Evolutionary conservation across 2,797 vertebrate genomes (phyloP), one percentile per base, ranked within the genome.

Genomic region (Tapera naevia): DNA sequence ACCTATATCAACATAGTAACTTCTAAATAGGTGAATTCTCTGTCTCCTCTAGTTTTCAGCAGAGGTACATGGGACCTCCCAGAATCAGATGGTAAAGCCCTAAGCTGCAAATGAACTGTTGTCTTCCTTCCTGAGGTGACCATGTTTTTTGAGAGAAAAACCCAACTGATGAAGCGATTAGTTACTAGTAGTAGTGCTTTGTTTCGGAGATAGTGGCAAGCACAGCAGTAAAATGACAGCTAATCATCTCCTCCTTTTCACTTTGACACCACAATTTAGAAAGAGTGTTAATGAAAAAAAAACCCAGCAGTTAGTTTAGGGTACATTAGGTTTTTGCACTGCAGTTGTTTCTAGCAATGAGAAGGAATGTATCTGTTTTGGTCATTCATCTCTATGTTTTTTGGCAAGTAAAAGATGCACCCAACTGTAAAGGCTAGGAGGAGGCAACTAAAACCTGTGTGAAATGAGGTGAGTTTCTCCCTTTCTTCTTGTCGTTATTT

Each of bases 91-190:
- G 39, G 19, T 80, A 61, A 84, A 94, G 53, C 78, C n/a, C 30
- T 94, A 57, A 81, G 61, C 69, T 93, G 69, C 81, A 92, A 22
- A 54, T 57, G 58, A 96, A 73, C 50, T 88, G n/a, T 95, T 93
- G 45, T 93, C 90, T 97, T 95, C 89, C 93, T 96, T 96, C 96
- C 95, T 96, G 92, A 95, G 72, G 80, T 94, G 62, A 86, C 64
- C 70, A 21, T 54, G 46, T 24, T 89, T 91, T 84, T 74, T 73
- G 35, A 91, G 19, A 61, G 24, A 50, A 35, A 72, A 53, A 46
- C 33, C 21, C 50, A 74, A 67, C 80, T 81, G 79, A 82, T 94
- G 33, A 85, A 69, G 82, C 33, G n/a, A 60, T 94, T 94, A 93
- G 69, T 94, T 96, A 95, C 87, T 74, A 83, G 72, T 87, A 94